Base-by-base conservation (phyloP, 1,140 invertebrate genomes). In the Drosophila repleta region DNA sequence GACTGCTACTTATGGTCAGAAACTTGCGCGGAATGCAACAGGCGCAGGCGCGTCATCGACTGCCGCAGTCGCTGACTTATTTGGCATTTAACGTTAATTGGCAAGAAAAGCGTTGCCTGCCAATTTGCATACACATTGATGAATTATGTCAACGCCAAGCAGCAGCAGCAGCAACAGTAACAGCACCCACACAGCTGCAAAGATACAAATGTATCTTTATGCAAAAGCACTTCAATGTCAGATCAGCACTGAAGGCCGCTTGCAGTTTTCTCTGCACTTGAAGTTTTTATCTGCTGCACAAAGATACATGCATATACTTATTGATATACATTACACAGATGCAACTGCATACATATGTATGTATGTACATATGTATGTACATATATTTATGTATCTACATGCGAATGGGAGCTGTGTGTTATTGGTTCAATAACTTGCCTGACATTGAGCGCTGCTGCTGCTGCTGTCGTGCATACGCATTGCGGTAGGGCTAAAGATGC, bases 31-130 rank as follows among this genome's bases (percentile, higher is more conserved):
- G 79, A 83, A 82, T 76, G 79, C 53, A 29, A 4, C n/a, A 29
- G 4, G 45, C 45, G 35, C 61, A 56, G 61, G 76, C 79, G 79
- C 81, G 79, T 83, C 79, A 83, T 77, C 80, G 62, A 79, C 66
- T 32, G 35, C 46, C 35, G 32, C 29, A 45, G 60, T 15, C 48
- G 43, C 46, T 67, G 60, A 80, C 65, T 74, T 74, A 80, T 84
- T 84, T 76, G 81, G 81, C 74, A 74, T 79, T 87, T 82, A 43
- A 58, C 29, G 67, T 87, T 85, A 85, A 85, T 85, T 85, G 78
- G 78, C 63, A 67, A 73, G 51, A 71, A 65, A 79, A 76, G 55
- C 58, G 57, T 65, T 52, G 56, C 74, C 65, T 66, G 61, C 51
- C 61, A 48, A 74, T 61, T 72, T 72, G 58, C 68, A 65, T 69